Conservation (phyloP, 1,140 invertebrate genomes). For the Ceratina japonica region DNA sequence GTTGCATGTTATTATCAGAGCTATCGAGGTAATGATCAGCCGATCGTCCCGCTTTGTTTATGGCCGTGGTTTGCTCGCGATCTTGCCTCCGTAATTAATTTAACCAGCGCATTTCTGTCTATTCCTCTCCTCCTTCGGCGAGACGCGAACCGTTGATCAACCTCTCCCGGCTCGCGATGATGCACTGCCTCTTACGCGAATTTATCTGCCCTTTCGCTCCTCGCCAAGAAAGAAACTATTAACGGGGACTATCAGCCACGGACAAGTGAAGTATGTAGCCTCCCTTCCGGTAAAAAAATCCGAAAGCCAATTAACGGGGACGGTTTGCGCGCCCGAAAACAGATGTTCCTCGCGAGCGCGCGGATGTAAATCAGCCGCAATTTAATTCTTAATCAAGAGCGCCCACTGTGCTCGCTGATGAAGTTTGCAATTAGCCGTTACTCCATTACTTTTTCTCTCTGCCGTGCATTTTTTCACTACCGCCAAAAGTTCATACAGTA, state of each 20-base stretch:
- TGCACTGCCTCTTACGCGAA: conserved; percentile 43
- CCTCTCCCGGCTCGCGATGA: conserved; percentile 50
- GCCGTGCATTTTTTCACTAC: background rate
- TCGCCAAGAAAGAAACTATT: conserved; percentile 49
- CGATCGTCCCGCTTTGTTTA: conserved; percentile 73
- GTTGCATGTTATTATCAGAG: conserved; percentile 71
- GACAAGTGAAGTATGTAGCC: conserved; percentile 30
- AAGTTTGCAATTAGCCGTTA: conserved; percentile 45
- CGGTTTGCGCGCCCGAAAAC: conserved; percentile 33
- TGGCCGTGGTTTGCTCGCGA: conserved; percentile 64
- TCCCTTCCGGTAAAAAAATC: conserved; percentile 22
- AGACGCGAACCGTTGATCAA: conserved; percentile 61
- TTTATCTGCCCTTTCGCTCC: conserved; percentile 47
- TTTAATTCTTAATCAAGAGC: conserved; percentile 49
- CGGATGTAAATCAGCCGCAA: conserved; percentile 47
- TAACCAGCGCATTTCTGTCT: conserved; percentile 61
- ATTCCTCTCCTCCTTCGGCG: conserved; percentile 47
- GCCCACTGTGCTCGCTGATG: conserved; percentile 37
- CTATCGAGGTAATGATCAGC: conserved; percentile 68
- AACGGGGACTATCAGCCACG: conserved; percentile 41
- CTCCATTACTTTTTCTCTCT: background rate
- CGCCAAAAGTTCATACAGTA: no score
- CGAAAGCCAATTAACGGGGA: conserved; percentile 30
- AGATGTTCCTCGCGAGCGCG: conserved; percentile 40
- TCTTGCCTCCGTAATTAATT: conserved; percentile 72